These are phyloP conservation scores for Spinus pinus DNA, from an alignment of 2,797 vertebrate species.

Conservation along the genomic window DNA sequence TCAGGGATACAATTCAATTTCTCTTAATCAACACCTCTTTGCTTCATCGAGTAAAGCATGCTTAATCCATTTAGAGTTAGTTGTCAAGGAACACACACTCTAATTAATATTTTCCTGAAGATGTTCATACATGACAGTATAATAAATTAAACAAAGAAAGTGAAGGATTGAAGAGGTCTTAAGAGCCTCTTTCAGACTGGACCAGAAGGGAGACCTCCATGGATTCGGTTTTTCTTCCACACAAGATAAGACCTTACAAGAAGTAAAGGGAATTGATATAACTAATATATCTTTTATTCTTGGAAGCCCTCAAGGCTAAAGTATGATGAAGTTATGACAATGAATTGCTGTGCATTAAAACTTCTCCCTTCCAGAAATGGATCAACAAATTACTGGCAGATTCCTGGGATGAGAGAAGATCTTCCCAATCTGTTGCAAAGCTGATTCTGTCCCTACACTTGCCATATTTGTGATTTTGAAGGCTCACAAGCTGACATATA, in stretches of 20 bases:
- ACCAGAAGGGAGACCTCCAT: not conserved
- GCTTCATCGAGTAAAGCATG: conserved; percentile 30
- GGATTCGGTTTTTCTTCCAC: not conserved
- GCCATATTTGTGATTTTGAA: not conserved
- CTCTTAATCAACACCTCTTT: conserved; percentile 63
- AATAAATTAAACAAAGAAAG: conserved; percentile 38
- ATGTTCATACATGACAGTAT: conserved; percentile 13
- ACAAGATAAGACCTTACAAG: not conserved
- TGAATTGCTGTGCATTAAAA: not conserved
- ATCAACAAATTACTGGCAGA: not conserved
- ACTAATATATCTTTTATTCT: not conserved
- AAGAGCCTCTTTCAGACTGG: not conserved
- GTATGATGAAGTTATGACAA: not conserved
- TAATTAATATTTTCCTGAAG: conserved; percentile 68
- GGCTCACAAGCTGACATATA: not conserved
- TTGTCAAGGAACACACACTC: conserved; percentile 33
- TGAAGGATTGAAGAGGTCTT: not conserved
- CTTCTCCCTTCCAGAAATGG: not conserved
- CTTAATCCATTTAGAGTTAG: conserved; percentile 55
- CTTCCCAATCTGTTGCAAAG: not conserved
- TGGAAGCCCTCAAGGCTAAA: not conserved
- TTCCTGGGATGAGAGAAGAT: not conserved
- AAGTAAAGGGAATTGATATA: not conserved
- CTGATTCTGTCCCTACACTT: not conserved
- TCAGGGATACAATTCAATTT: conserved; percentile 62